Conservation (phyloP, 2,888 invertebrate genomes). For the Altica lythri region DNA sequence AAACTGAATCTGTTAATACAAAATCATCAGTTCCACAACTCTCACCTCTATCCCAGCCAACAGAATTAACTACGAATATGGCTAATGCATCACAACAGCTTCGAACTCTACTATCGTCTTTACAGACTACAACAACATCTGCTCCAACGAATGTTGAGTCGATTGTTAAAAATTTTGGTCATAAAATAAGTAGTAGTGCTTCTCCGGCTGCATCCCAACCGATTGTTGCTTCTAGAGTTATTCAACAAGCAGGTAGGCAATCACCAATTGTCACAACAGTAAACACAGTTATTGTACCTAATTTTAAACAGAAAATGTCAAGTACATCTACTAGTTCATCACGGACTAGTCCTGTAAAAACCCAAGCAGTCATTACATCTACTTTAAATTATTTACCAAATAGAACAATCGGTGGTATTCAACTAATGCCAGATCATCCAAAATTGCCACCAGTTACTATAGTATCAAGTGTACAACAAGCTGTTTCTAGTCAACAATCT, state of each 20-base stretch:
- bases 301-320: slow-evolving; percentile 47
- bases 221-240: slow-evolving; percentile 46
- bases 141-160: slow-evolving; percentile 60
- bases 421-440: slow-evolving; percentile 50
- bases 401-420: slow-evolving; percentile 43
- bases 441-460: slow-evolving; percentile 47
- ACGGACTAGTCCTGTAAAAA: slow-evolving; percentile 26
- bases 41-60: slow-evolving; percentile 73
- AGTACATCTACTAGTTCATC: slow-evolving; percentile 35
- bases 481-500: slow-evolving; percentile 27
- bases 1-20: slow-evolving; percentile 33
- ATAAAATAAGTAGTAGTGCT: slow-evolving; percentile 47
- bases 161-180: slow-evolving; percentile 52
- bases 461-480: slow-evolving; percentile 34
- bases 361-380: slow-evolving; percentile 25
- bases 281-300: slow-evolving; percentile 49
- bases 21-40: slow-evolving; percentile 65
- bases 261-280: slow-evolving; percentile 44
- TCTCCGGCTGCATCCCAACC: slow-evolving; percentile 47
- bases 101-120: slow-evolving; percentile 68
- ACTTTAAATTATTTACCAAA: slow-evolving; percentile 42
- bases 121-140: slow-evolving; percentile 63
- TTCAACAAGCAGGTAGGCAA: slow-evolving; percentile 45
- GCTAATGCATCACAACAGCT: slow-evolving; percentile 73
- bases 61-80: slow-evolving; percentile 73